Base-by-base conservation (phyloP, 1,140 invertebrate genomes). In the Cotesia glomerata region DNA sequence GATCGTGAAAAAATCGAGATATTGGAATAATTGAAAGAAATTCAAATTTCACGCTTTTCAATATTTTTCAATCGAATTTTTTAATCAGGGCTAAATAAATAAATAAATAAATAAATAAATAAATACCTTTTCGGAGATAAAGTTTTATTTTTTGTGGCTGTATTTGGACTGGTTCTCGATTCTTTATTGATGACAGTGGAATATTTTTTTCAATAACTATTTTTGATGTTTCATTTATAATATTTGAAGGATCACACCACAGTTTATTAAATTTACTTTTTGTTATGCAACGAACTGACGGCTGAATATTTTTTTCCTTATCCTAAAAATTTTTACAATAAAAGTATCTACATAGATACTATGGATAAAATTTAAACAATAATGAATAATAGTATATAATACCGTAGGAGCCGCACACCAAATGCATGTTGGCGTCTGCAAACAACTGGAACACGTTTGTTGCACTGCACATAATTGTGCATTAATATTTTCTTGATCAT, bases 361-460 rank as follows among this genome's bases (percentile, higher is more conserved):
- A n/a, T n/a, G n/a, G n/a, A n/a, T 8, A 39, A 5, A 39, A 39
- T 39, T 39, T 9, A 2, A 9, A 7, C 2, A 9, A 7, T 9
- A 9, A 45, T 9, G 5, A 45, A 9, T 45, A 7, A 9, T 8
- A 45, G 8, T 45, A 8, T 2, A 45, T 45, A 45, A 8, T 39
- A 84, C 82, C 74, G 34, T 65, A 9, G 36, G 74, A 14, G 13
- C 4, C 4, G 81, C 76, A 59, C 82, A 84, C 82, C 82, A 84
- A 64, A 80, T 77, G 45, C 82, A 84, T 56, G 54, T 73, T 0
- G 80, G 76, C 13, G 75, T 80, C 51, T 76, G 80, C 11, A 84
- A 14, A 52, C 82, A 84, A 9, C 62, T 72, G 3, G 59, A n/a
- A 61, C 82, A 84, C 1, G 71, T 79, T 26, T 76, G 71, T 58